Evolutionary conservation across 2,113 vertebrate species (phyloP).

Genomic region (Aleadryas rufinucha): DNA sequence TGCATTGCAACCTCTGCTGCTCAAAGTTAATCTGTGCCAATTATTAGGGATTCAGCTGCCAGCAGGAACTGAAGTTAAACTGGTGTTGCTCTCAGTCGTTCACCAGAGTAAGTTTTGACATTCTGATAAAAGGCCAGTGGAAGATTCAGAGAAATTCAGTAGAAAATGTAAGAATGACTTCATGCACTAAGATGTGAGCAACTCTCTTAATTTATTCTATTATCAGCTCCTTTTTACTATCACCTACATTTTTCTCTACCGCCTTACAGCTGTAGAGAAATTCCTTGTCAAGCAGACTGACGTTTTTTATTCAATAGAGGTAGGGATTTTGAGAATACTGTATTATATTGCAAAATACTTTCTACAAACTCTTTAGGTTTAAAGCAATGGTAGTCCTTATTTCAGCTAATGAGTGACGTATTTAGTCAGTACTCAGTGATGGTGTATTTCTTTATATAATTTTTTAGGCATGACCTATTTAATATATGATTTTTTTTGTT

Average conservation of each 20-base stretch:
- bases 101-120: not conserved
- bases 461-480: not conserved
- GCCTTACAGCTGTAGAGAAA: not conserved
- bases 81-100: not conserved
- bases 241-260: not conserved
- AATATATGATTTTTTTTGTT: not conserved
- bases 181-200: not conserved
- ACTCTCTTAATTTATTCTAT: not conserved
- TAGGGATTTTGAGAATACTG: not conserved
- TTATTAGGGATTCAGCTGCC: conserved; percentile 1
- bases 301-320: not conserved
- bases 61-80: not conserved
- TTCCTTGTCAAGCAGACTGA: not conserved
- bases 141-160: not conserved
- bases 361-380: not conserved
- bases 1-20: not conserved
- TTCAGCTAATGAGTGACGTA: not conserved
- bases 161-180: not conserved
- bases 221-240: not conserved
- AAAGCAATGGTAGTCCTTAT: not conserved
- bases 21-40: conserved; percentile 13
- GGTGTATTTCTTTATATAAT: not conserved
- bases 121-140: not conserved
- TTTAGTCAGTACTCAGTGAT: not conserved
- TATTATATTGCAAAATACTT: not conserved